Conservation (phyloP, 2,797 vertebrate genomes). For the Micropoecilia bifurca region DNA sequence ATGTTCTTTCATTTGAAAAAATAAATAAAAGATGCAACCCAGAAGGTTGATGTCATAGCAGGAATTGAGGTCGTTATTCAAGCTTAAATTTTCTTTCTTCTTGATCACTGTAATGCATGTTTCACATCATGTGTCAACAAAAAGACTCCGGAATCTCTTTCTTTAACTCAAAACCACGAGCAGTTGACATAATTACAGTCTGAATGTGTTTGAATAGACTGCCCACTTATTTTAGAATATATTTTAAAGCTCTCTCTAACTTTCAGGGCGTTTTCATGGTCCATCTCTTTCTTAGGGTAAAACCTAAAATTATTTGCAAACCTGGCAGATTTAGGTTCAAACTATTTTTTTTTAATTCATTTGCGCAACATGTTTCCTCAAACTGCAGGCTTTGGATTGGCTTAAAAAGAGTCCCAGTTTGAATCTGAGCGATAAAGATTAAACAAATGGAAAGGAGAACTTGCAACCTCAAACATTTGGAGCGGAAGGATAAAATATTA, state of each 20-base stretch:
- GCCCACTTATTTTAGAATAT: not conserved
- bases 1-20: not conserved
- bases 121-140: not conserved
- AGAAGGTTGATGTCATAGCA: not conserved
- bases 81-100: not conserved
- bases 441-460: not conserved
- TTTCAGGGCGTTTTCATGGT: not conserved
- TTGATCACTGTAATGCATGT: not conserved
- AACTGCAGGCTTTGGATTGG: not conserved
- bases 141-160: not conserved
- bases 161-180: not conserved
- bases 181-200: not conserved
- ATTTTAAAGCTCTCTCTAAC: not conserved
- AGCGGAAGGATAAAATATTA: too few species aligned
- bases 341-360: not conserved
- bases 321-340: not conserved
- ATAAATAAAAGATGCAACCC: not conserved
- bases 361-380: not conserved
- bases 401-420: not conserved
- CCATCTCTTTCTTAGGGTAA: not conserved
- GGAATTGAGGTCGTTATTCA: not conserved
- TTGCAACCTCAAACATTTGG: not conserved
- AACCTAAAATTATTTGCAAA: not conserved
- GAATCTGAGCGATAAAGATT: not conserved
- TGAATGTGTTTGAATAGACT: not conserved